A percentile compares a stretch with the other conserved stretches of the same genome.
Evolutionary conservation across 2,797 vertebrate species (phyloP).

Genomic region (Aulostomus chinensis): DNA sequence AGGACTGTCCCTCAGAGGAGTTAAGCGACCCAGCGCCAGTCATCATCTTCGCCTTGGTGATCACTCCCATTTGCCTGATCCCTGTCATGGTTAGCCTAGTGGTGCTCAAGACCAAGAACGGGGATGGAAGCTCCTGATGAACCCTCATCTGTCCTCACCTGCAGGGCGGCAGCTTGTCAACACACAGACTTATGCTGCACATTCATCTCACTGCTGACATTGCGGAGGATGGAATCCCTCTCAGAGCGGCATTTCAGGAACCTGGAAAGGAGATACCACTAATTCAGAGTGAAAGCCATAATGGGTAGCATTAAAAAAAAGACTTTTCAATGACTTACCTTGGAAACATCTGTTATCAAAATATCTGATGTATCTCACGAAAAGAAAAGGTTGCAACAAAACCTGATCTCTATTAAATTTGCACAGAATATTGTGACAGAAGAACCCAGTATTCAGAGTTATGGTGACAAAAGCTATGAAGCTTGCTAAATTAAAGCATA

Average conservation of each 20-base stretch:
- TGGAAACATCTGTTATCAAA: slow-evolving; percentile 21
- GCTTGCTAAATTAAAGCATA: slow-evolving; percentile 34
- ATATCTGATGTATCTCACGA: too few relatives aligned
- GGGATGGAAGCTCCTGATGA: slow-evolving; percentile 76
- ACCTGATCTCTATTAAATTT: slow-evolving; percentile 21
- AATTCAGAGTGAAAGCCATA: slow-evolving; percentile 8
- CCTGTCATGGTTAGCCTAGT: slow-evolving; percentile 77
- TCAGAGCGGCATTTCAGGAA: not conserved
- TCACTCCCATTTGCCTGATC: slow-evolving; percentile 80
- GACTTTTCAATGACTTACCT: slow-evolving; percentile 17
- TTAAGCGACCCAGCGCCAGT: slow-evolving; percentile 55
- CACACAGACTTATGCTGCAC: not conserved
- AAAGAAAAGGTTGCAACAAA: slow-evolving; percentile 12
- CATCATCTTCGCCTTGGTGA: slow-evolving; percentile 68
- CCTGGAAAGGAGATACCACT: not conserved
- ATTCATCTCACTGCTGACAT: slow-evolving; percentile 20
- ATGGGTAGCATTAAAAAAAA: slow-evolving; percentile 1
- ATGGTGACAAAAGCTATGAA: slow-evolving; percentile 47
- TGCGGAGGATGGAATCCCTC: slow-evolving; percentile 1
- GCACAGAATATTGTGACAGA: slow-evolving; percentile 24
- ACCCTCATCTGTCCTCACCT: not conserved
- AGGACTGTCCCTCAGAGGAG: slow-evolving; percentile 65
- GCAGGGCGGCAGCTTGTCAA: too few relatives aligned
- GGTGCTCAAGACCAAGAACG: slow-evolving; percentile 77
- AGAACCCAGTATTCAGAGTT: slow-evolving; percentile 34